Evolutionary conservation across 1,140 invertebrate species (phyloP).

Genomic region (Trichonephila inaurata): DNA sequence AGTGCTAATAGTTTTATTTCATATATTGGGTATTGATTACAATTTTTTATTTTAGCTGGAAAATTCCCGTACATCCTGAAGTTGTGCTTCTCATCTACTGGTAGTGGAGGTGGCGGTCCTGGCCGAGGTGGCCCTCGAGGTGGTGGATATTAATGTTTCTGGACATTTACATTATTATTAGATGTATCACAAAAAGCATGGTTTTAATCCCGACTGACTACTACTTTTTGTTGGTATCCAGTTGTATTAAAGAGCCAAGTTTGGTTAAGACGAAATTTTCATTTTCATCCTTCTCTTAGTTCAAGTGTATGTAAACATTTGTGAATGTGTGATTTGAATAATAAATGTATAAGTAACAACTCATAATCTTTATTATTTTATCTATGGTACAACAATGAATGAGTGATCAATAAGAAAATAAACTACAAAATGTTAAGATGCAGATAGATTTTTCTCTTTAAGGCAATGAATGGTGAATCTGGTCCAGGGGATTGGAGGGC

Average conservation of each 20-base stretch:
- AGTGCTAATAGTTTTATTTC: background rate
- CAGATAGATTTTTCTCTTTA: background rate
- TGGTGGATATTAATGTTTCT: background rate
- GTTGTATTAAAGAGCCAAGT: background rate
- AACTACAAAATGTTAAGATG: background rate
- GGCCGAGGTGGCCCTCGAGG: background rate
- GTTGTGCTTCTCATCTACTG: conserved; percentile 89
- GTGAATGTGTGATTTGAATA: background rate
- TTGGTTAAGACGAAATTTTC: background rate
- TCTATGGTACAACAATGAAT: background rate
- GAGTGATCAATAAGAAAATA: background rate
- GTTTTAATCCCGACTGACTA: background rate
- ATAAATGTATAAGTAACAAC: background rate
- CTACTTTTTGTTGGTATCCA: background rate
- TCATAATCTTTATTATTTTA: background rate
- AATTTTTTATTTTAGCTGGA: conserved; percentile 85
- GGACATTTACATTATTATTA: background rate
- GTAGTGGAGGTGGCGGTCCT: conserved; percentile 36
- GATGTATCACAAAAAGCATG: background rate
- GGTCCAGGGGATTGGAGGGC: background rate
- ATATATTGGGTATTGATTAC: background rate
- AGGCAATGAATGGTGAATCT: background rate
- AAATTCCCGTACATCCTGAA: conserved; percentile 99
- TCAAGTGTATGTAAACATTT: background rate
- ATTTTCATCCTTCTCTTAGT: conserved; percentile 6